Base-by-base conservation (phyloP, 2,888 invertebrate genomes). In the Rhagonycha lutea region DNA sequence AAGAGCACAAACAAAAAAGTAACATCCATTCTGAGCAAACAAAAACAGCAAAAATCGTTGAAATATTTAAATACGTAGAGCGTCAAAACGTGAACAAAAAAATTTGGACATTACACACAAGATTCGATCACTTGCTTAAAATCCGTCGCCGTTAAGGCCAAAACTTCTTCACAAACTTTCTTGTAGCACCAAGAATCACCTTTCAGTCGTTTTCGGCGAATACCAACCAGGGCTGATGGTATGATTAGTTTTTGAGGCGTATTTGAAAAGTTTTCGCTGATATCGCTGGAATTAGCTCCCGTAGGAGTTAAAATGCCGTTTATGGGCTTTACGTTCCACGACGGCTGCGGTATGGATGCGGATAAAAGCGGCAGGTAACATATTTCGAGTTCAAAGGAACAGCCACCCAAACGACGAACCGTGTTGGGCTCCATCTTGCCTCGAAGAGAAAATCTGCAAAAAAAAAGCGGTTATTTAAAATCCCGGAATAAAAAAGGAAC, bases 171-270 rank as follows among this genome's bases (percentile, higher is more conserved):
- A 85, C 94, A 94, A 32, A 94, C 91, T 80, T 90, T 91, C 86
- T 95, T 95, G 87, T 95, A 95, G 79, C 93, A 91, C 94, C 95
- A 95, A 1, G 93, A 92, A 84, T 95, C 94, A 0, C 95, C 95
- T 84, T 92, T 93, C 63, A 95, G 90, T 47, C 95, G 88, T 84
- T 94, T 95, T 74, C 95, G 89, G 72, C 92, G 89, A 73, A 95
- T 92, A 28, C 94, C 94, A 4, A 92, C 90, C 65, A 89, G 83
- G 9, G 86, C 86, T 11, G 77, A 80, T n/a, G 68, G n/a, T 0
- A 75, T 69, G 18, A 65, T 65, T 10, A 62, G 26, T 23, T 10
- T 8, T 12, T 23, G 68, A 5, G 29, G n/a, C 3, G 67, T 28
- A 14, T 61, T 70, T 12, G 65, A n/a, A 18, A 14, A 14, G 60